These are phyloP conservation scores for Aspidiotus destructor DNA, from an alignment of 2,888 invertebrate genomes.

Conservation along the genomic window DNA sequence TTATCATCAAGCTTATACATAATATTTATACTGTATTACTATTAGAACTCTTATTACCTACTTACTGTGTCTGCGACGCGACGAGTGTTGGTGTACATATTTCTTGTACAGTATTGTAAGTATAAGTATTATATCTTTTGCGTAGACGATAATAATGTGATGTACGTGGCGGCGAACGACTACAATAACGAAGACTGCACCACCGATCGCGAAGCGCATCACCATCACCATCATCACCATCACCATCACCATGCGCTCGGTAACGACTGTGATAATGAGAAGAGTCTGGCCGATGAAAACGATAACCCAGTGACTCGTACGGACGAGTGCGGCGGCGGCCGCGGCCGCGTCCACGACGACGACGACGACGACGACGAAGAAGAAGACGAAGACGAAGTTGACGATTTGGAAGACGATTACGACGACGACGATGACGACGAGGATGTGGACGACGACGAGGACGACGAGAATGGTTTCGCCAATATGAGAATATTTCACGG, in stretches of 20 bases:
- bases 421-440: slow-evolving; percentile 44
- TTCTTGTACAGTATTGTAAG: too few relatives aligned
- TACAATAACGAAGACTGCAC: not conserved
- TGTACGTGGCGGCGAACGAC: not conserved
- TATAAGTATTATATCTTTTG: too few relatives aligned
- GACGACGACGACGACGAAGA: slow-evolving; percentile 39
- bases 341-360: slow-evolving; percentile 39
- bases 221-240: not conserved
- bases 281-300: slow-evolving; percentile 18
- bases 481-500: slow-evolving; percentile 50
- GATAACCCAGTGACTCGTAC: slow-evolving; percentile 13
- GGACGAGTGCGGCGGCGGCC: slow-evolving; percentile 21
- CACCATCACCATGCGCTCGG: slow-evolving; percentile 5
- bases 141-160: not conserved
- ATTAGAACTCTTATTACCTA: too few relatives aligned
- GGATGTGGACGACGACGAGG: slow-evolving; percentile 50
- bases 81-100: too few relatives aligned
- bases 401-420: slow-evolving; percentile 34
- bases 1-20: too few relatives aligned
- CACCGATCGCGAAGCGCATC: not conserved
- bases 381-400: slow-evolving; percentile 32
- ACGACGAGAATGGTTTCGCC: slow-evolving; percentile 44
- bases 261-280: slow-evolving; percentile 13
- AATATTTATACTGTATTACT: too few relatives aligned
- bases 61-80: too few relatives aligned